Evolutionary conservation across 92 coral and sea anemone species (phyloP), one percentile per base, ranked within the genome.

Genomic region (Parazoanthus atlanticus): DNA sequence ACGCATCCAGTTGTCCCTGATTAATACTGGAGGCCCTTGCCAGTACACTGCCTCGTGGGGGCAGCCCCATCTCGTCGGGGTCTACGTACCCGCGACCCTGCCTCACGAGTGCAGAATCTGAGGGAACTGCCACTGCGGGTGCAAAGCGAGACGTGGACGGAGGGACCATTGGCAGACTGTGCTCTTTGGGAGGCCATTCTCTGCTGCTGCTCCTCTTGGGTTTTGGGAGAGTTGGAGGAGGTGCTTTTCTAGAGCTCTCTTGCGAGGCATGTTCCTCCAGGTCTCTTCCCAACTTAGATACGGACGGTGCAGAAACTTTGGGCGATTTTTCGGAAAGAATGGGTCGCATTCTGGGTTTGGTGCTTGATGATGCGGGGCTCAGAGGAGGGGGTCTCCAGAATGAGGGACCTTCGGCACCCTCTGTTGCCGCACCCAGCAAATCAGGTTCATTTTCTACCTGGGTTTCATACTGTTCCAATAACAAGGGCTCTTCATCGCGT

Each of bases 41-140:
- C 16, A 89, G 92, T 32, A 97, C 99, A 90, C 92, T 89, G 38
- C 99, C 99, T 64, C 93, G 94, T 33, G 95, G 98, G 17, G 99
- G 98, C 31, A 93, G 89, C 23, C 85, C 80, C 30, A 79, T 79
- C 33, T 88, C 95, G 54, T 89, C 94, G 31, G 85, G 86, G 21
- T 90, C 90, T 21, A 71, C 76, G 47, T 69, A 54, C 16, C 83
- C 74, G 64, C 79, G 91, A 47, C 91, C 91, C 76, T 90, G 88
- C 86, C 88, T 64, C 76, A 43, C 54, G 15, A 89, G 30, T 56
- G 74, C 31, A 46, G 79, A 7, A 79, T 80, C 67, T 15, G 66
- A 10, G 11, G 79, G 71, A 28, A 17, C 23, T 52, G 74, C 61
- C 31, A n/a, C 26, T 28, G 84, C 41, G 84, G 43, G 80, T 17